Evolutionary conservation across 2,113 vertebrate species (phyloP).

Genomic region (Heloderma charlesbogerti): DNA sequence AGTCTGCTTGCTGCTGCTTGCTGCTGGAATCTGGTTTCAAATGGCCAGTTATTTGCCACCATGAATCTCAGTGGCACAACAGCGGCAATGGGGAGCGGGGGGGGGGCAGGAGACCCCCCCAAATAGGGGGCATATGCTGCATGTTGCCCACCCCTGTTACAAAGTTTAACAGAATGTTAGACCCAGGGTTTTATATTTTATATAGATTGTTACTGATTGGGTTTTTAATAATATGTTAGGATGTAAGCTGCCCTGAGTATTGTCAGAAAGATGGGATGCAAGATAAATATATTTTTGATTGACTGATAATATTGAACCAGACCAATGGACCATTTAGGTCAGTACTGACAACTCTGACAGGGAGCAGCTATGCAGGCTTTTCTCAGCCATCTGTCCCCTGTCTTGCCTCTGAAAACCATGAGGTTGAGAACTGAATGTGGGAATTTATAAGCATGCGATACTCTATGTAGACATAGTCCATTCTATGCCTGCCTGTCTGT

Average conservation of each 20-base stretch:
- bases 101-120: no score
- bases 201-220: not conserved
- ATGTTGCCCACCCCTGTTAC: no score
- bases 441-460: not conserved
- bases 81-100: no score
- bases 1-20: no score
- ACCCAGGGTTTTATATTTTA: not conserved
- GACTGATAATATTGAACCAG: not conserved
- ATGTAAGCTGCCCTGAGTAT: not conserved
- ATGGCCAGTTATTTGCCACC: no score
- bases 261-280: not conserved
- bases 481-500: not conserved
- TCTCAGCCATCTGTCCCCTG: not conserved
- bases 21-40: no score
- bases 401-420: not conserved
- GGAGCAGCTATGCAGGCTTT: not conserved
- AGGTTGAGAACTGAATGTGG: not conserved
- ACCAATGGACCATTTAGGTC: not conserved
- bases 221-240: not conserved
- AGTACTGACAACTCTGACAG: not conserved
- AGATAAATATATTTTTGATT: not conserved
- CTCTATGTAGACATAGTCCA: not conserved
- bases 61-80: no score
- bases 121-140: no score
- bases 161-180: not conserved